A percentile compares a stretch with the other conserved stretches of the same genome.
phyloP scores from a whole-genome alignment of 53 echinoderm and acorn worm genomes.

The Crossaster papposus region DNA sequence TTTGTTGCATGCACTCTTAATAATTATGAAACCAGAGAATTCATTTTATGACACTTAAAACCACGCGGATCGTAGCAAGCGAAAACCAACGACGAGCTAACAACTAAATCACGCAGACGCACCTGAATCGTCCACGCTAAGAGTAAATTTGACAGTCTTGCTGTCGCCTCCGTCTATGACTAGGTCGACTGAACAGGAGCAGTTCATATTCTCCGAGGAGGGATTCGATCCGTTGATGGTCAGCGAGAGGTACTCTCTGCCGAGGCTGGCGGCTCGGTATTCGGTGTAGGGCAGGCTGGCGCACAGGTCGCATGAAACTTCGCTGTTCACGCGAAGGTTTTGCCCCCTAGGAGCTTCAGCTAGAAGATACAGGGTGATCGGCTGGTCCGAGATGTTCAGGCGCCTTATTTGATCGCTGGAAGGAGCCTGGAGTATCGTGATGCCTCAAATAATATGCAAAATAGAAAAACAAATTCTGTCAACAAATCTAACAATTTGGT shows the following conservation, averaged over 20 bases:
- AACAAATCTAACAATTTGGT: too few relatives aligned
- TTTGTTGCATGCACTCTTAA: too few relatives aligned
- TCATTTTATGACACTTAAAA: too few relatives aligned
- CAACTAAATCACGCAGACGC: neutral
- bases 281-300: neutral
- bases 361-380: neutral
- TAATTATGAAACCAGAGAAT: too few relatives aligned
- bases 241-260: neutral
- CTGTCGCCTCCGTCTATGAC: neutral
- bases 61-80: too few relatives aligned
- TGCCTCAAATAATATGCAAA: neutral
- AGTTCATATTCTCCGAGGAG: neutral
- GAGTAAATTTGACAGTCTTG: neutral
- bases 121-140: constrained; percentile 5
- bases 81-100: too few relatives aligned
- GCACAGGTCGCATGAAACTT: neutral
- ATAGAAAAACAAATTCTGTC: neutral
- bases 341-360: neutral
- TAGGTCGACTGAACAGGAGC: neutral
- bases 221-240: constrained; percentile 2
- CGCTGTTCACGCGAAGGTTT: neutral
- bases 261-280: neutral
- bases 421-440: neutral
- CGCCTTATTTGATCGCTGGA: neutral
- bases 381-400: neutral